Percentiles rank a stretch among this genome's conserved stretches.
phyloP scores from a whole-genome alignment of 2,888 invertebrate genomes.

The Chrysolina haemoptera region DNA sequence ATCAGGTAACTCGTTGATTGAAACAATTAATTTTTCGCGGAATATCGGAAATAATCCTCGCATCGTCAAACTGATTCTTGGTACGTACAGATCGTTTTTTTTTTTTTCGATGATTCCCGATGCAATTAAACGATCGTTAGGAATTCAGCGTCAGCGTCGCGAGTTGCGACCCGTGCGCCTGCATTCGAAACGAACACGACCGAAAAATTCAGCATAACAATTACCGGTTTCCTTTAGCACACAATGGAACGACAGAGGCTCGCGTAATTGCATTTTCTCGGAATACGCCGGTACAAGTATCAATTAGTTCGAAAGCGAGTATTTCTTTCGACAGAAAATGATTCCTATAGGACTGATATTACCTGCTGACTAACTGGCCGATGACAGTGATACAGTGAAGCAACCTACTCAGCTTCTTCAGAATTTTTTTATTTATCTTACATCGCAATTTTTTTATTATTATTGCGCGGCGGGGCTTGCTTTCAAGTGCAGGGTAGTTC shows the following conservation, averaged over 20 bases:
- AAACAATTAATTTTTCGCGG: background rate
- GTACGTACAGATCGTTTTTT: background rate
- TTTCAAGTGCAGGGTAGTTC: no score
- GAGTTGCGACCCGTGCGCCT: conserved; percentile 8
- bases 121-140: background rate
- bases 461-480: no score
- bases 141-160: background rate
- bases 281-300: conserved; percentile 1
- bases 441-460: no score
- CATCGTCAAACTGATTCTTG: background rate
- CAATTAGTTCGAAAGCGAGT: conserved; percentile 17
- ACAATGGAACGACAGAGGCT: conserved; percentile 19
- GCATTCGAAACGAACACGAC: conserved; percentile 22
- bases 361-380: background rate
- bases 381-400: no score
- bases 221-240: conserved; percentile 42
- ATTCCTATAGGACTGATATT: background rate
- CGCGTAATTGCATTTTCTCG: conserved; percentile 2
- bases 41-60: background rate
- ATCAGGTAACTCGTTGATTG: background rate
- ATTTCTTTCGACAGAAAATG: background rate
- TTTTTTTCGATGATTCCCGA: background rate
- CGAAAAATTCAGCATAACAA: conserved; percentile 42
- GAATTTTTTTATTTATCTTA: no score
- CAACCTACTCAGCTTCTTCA: no score